Evolutionary conservation across 2,888 invertebrate genomes (phyloP).

Genomic region (Philopedon plagiatum): DNA sequence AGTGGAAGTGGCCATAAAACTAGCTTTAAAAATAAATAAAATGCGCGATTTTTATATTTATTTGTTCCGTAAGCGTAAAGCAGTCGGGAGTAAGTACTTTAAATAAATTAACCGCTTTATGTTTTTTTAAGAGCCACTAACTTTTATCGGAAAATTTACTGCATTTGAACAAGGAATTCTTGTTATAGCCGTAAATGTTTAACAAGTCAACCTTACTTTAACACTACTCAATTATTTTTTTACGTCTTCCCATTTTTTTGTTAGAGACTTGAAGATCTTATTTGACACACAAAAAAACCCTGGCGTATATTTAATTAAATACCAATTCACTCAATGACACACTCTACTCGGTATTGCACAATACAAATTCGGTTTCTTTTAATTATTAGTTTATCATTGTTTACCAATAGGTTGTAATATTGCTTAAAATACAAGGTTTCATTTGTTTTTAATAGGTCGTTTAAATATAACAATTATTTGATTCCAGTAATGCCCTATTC

Average conservation of each 20-base stretch:
- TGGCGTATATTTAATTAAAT: too few relatives aligned
- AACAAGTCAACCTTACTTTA: conserved; percentile 32
- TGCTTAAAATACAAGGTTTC: too few relatives aligned
- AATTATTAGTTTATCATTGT: too few relatives aligned
- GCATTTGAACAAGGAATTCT: conserved; percentile 44
- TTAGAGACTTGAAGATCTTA: not conserved
- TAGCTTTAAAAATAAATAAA: conserved; percentile 42
- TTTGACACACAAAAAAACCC: not conserved
- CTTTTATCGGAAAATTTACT: conserved; percentile 49
- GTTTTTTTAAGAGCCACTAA: conserved; percentile 49
- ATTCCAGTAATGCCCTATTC: too few relatives aligned
- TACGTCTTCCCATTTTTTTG: not conserved
- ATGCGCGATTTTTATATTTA: conserved; percentile 48
- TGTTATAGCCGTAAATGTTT: conserved; percentile 42
- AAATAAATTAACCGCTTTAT: conserved; percentile 52
- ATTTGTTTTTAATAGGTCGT: too few relatives aligned
- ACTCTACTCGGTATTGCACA: too few relatives aligned
- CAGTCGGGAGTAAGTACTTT: conserved; percentile 50
- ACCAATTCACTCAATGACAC: too few relatives aligned
- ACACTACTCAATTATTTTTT: conserved; percentile 34
- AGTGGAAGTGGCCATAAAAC: conserved; percentile 36
- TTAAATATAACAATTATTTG: too few relatives aligned
- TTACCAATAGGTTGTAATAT: too few relatives aligned
- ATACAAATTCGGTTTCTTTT: too few relatives aligned
- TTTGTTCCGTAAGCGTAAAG: conserved; percentile 50